Evolutionary conservation across 2,888 invertebrate genomes (phyloP), one percentile per base, ranked within the genome.

Genomic region (Prosopocoilus inquinatus): DNA sequence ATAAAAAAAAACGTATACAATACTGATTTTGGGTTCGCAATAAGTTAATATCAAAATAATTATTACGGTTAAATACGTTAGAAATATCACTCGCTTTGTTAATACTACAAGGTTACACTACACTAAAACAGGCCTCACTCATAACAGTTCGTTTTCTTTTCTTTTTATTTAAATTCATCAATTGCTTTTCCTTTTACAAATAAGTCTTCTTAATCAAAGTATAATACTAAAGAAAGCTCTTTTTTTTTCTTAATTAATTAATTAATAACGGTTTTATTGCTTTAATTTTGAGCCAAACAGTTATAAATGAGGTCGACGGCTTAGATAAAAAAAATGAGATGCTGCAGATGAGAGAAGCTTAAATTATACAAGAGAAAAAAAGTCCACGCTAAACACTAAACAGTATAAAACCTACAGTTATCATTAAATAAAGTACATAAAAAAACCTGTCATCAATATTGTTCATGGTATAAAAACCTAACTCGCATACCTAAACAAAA

Each of bases 61-160:
- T 47, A 55, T 50, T 51, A 61, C 58, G 52, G 65, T 65, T 65
- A 67, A 62, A 68, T 66, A 67, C 63, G 67, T 68, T 68, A 65
- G 62, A 70, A 75, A 76, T 75, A 75, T 76, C 76, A 76, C 76
- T 75, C 75, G 67, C 67, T 66, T 28, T 70, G 74, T 75, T 75
- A 75, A 75, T 75, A 75, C 74, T 75, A 74, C 68, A 66, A 67
- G 67, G 70, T 71, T 65, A 62, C 62, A 67, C 65, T 66, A 67
- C 64, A 60, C 60, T 63, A 55, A 59, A 57, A 62, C n/a, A 36
- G 13, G 38, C 16, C 20, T 36, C 50, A 41, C 41, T 41, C 16
- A 16, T 16, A 41, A 15, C 41, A 9, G 12, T 41, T 41, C 41
- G 12, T 15, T 41, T 11, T 41, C 13, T 38, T n/a, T 8, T n/a